phyloP scores from a whole-genome alignment of 1,140 invertebrate genomes.

The Diachasma alloeum region DNA sequence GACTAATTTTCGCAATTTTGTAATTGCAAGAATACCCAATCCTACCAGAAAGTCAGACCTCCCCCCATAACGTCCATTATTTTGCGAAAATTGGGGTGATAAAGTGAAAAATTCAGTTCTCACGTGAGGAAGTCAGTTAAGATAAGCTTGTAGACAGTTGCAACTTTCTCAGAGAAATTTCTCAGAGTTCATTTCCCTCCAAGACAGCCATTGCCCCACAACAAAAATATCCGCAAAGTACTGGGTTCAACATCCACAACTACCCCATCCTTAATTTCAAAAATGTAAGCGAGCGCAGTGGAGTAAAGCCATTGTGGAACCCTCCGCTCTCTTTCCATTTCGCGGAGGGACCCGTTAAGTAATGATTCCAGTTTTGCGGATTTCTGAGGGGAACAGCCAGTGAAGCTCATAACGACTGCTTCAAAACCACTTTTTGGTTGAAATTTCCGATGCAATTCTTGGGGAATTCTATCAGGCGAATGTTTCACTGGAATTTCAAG shows the following conservation, averaged over 20 bases:
- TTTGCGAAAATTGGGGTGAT: neutral
- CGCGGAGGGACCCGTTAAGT: slow-evolving; percentile 55
- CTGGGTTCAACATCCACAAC: no score
- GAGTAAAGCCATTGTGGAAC: neutral
- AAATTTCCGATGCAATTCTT: no score
- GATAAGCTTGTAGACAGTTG: no score
- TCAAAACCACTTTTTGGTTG: no score
- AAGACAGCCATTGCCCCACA: neutral
- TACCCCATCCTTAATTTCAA: neutral
- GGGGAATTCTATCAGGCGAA: no score
- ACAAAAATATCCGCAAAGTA: neutral
- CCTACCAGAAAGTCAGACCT: neutral
- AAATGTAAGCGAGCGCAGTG: neutral
- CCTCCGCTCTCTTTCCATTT: slow-evolving; percentile 46
- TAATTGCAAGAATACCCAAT: neutral
- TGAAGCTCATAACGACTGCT: no score
- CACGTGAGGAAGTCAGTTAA: neutral
- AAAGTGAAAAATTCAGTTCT: neutral
- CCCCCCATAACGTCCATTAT: neutral
- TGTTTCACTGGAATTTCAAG: no score
- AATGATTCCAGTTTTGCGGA: slow-evolving; percentile 63
- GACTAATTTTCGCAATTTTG: slow-evolving; percentile 10
- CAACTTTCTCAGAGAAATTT: no score
- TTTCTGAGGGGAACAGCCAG: no score
- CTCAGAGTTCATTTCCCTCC: no score